Evolutionary conservation across 2,797 vertebrate species (phyloP).

Genomic region (Nyctalus aviator): DNA sequence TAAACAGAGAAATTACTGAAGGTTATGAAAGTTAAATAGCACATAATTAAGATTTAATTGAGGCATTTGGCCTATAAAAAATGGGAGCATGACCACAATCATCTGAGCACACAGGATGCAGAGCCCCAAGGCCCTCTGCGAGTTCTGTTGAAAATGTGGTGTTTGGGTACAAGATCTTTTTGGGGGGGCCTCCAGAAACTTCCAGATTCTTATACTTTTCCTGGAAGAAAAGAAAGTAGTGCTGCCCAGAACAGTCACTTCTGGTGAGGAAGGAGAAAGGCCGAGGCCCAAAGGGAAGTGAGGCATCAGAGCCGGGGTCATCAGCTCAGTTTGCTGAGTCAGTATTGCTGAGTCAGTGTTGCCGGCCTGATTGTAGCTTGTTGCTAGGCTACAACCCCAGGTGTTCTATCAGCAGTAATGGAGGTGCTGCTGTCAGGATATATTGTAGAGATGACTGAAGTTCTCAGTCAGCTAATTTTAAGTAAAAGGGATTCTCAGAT

Average conservation of each 20-base stretch:
- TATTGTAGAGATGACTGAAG: not conserved
- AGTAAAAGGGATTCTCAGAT: not conserved
- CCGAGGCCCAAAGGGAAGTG: not conserved
- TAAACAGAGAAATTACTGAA: not conserved
- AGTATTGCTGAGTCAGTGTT: not conserved
- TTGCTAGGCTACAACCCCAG: not conserved
- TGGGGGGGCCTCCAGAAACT: not conserved
- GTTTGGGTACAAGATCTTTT: not conserved
- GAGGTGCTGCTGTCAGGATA: not conserved
- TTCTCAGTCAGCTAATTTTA: not conserved
- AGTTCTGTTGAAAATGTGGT: not conserved
- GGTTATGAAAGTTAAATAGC: not conserved
- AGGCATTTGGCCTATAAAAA: not conserved
- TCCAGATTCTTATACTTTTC: not conserved
- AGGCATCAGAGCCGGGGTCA: not conserved
- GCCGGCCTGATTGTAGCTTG: too few species aligned
- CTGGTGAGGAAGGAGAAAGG: not conserved
- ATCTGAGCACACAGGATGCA: not conserved
- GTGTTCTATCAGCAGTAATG: too few species aligned
- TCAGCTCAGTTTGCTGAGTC: not conserved
- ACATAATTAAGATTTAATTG: not conserved
- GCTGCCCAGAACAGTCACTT: not conserved
- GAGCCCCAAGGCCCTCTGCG: accelerated
- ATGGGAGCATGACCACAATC: too few species aligned
- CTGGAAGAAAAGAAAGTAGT: not conserved